Evolutionary conservation across 2,888 invertebrate genomes (phyloP), one percentile per base, ranked within the genome.

Genomic region (Zaprionus bogoriensis): DNA sequence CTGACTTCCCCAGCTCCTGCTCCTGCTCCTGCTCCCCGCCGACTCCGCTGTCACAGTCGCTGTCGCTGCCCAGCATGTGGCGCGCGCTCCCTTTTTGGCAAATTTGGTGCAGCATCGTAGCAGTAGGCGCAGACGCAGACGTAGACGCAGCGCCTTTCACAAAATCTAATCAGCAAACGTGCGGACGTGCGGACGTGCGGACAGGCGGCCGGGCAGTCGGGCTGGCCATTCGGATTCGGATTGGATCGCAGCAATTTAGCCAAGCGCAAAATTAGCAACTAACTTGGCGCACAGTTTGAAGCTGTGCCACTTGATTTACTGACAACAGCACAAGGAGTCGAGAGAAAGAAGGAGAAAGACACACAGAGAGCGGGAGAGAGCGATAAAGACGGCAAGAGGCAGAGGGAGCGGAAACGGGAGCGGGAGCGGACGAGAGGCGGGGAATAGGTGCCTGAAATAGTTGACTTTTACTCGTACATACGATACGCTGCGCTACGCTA

Each of bases 31-130:
- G 12, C 10, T 17, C 27, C 9, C 42, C n/a, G n/a, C n/a, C n/a
- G n/a, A n/a, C n/a, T n/a, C n/a, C n/a, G n/a, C n/a, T n/a, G n/a
- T n/a, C n/a, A n/a, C n/a, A n/a, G n/a, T n/a, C n/a, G n/a, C 38
- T 36, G 47, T 5, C 28, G 38, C 22, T 61, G 80, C 78, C 66
- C 79, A 85, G 81, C 86, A 87, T 83, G 66, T 83, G 87, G 81
- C 66, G 70, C 66, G 70, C 67, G 76, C 80, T 87, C 85, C 87
- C 87, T 88, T 87, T 88, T 82, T 83, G 85, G 77, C 85, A 77
- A 83, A 86, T 81, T 86, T 75, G 84, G 84, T 86, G 82, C 84
- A 79, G 53, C 61, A 59, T 55, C 45, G 54, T 47, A 39, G 53
- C 30, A 42, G 17, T 14, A 36, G 32, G 32, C 32, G 32, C 14